phyloP scores from a whole-genome alignment of 2,797 vertebrate genomes.

The Pantherophis vulpinus region DNA sequence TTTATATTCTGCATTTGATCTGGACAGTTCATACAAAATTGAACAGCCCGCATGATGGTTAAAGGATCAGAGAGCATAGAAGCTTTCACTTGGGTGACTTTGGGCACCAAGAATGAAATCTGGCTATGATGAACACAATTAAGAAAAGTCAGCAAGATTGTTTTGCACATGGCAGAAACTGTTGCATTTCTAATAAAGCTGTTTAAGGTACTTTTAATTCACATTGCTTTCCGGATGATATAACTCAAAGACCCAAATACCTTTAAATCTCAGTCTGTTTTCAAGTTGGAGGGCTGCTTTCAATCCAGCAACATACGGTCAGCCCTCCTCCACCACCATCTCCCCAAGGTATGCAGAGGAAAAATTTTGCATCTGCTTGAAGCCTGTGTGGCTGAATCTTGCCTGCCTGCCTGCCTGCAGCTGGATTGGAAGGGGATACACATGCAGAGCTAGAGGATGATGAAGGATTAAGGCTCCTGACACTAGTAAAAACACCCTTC shows the following conservation, averaged over 20 bases:
- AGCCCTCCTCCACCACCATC: not conserved
- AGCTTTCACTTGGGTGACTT: not conserved
- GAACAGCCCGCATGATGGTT: not conserved
- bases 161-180: not conserved
- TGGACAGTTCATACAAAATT: not conserved
- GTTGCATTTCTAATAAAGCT: not conserved
- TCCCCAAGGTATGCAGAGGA: not conserved
- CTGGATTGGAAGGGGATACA: not conserved
- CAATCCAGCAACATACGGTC: not conserved
- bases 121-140: not conserved
- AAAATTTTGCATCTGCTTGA: not conserved
- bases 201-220: not conserved
- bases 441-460: not conserved
- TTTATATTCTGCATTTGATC: not conserved
- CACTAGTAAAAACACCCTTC: not conserved
- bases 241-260: not conserved
- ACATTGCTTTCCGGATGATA: not conserved
- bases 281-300: not conserved
- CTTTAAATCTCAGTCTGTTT: not conserved
- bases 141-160: not conserved
- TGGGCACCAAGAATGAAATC: not conserved
- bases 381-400: not conserved
- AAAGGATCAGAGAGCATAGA: not conserved
- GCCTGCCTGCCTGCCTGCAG: not conserved
- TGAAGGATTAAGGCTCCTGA: not conserved